Evolutionary conservation across 2,113 vertebrate genomes (phyloP), one percentile per base, ranked within the genome.

Genomic region (Anhinga rufa): DNA sequence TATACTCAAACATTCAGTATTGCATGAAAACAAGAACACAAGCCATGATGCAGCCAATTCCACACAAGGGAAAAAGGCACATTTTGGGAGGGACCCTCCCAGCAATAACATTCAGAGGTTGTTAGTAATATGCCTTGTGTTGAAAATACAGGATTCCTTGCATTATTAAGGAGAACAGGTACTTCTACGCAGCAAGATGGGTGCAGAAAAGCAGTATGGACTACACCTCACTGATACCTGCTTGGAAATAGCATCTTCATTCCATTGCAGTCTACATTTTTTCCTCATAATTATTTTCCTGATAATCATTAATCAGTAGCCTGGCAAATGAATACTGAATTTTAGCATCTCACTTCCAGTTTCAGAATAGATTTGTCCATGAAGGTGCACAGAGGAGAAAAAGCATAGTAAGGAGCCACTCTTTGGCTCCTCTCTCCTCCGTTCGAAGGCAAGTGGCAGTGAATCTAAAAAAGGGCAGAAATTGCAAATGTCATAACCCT

Each of bases 1-100:
- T 79, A 66, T 62, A 36, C 72, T 96, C 61, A 79, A 48, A 76
- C 5, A 5, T 75, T 95, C 86, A 96, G 65, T 79, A 87, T 42
- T 94, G 57, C 78, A 82, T 80, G 91, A 95, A 95, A 96, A 91
- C 78, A 86, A 92, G 80, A 34, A 18, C 44, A 84, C 25, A 85
- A 85, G 61, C 62, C 86, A 92, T 25, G n/a, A 64, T 74, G 76
- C 25, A 88, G 86, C 9, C 61, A 64, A 54, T 82, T 89, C 58
- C 54, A 77, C 65, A 38, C 10, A 65, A 19, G 22, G 44, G 12
- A 66, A 74, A 82, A 79, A 72, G 17, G 49, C 65, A 72, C 17
- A 46, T 85, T 86, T 76, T 36, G 61, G 65, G 91, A 95, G 78
- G 40, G 46, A 12, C 15, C 54, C 48, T 87, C 49, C 61, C 61